Base-by-base conservation (phyloP, 1,140 invertebrate species). In the Adoxophyes honmai region DNA sequence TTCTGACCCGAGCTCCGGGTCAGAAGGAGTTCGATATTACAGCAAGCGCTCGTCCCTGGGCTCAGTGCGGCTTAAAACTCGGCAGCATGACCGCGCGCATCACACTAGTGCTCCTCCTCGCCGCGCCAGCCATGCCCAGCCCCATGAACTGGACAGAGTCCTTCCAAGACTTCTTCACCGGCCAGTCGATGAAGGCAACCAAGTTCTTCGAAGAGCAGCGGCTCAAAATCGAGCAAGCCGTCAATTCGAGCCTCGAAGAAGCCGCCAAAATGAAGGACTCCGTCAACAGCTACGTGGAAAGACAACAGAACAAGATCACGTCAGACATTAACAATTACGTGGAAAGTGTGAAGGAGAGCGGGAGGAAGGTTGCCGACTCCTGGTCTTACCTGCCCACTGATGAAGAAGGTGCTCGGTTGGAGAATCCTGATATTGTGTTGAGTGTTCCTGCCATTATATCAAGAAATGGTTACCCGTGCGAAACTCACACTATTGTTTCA, bases 401-500 rank as follows among this genome's bases (percentile, higher is more conserved):
- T n/a, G 73, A 81, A 8, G 38, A 52, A 2, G 61, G 35, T 0
- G 66, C 70, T 0, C 37, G 55, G 4, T 54, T 77, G 35, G 64
- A 79, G 10, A 76, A 81, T 35, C 81, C 89, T 3, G 88, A 90
- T n/a, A 60, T 78, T 1, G 52, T 70, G 15, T 68, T 90, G 34
- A 75, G 78, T 14, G 82, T 85, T 9, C 87, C 90, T 3, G 89
- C 93, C 52, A 91, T 94, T 16, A 91, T 94, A 57, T 72, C 78
- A 55, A 80, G 86, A 42, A 90, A 91, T 42, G 94, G 94, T 52
- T 96, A 95, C 78, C 86, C 85, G 1, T 91, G 92, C 15, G 94
- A 96, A 83, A 90, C 90, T 0, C 93, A 95, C 67, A 81, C 86
- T 0, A 87, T 94, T 0, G 66, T 87, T 13, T 95, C 94, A 44